Conservation (phyloP, 2,888 invertebrate species). For the Agonopterix arenella region DNA sequence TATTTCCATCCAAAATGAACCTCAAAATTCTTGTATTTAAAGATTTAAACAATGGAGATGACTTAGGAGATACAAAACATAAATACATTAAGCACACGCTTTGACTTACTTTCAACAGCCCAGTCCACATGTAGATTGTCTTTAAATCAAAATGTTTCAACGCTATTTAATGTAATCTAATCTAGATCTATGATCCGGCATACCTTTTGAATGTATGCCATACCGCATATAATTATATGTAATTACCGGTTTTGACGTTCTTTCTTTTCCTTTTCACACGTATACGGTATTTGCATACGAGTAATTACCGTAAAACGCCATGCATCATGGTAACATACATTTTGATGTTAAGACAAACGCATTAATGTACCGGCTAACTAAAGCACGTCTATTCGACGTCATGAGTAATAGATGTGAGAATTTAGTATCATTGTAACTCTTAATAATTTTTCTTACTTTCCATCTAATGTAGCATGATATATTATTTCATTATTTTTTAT, state of each 20-base stretch:
- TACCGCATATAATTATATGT: conserved; percentile 70
- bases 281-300: conserved; percentile 71
- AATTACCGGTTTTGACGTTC: conserved; percentile 69
- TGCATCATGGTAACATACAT: conserved; percentile 64
- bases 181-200: conserved; percentile 67
- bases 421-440: conserved; percentile 51
- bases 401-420: conserved; percentile 66
- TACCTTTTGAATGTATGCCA: conserved; percentile 66
- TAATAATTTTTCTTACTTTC: conserved; percentile 64
- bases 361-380: conserved; percentile 52
- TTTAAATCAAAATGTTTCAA: conserved; percentile 76
- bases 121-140: conserved; percentile 62
- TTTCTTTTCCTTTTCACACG: conserved; percentile 73
- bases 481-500: conserved; percentile 64
- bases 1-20: not conserved
- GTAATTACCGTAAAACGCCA: conserved; percentile 67
- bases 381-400: conserved; percentile 57
- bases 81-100: conserved; percentile 70
- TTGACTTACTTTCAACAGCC: conserved; percentile 50
- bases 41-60: conserved; percentile 32
- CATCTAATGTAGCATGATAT: conserved; percentile 74
- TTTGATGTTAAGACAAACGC: conserved; percentile 68
- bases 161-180: conserved; percentile 71
- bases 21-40: not conserved
- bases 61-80: conserved; percentile 53